phyloP scores from a whole-genome alignment of 2,113 vertebrate genomes.

The Struthidea cinerea region DNA sequence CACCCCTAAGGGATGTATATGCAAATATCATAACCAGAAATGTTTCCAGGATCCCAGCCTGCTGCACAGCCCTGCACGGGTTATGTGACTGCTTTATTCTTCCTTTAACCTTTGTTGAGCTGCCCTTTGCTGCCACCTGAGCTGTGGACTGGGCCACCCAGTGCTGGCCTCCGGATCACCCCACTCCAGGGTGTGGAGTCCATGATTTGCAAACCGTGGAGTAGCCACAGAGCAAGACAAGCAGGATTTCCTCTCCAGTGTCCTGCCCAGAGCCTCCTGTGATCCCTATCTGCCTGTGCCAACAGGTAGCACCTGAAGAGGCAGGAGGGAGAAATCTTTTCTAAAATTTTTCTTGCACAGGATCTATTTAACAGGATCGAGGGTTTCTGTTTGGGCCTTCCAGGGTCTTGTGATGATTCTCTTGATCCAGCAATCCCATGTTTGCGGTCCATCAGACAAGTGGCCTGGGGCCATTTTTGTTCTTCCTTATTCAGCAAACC shows the following conservation, averaged over 20 bases:
- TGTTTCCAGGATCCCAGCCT: not conserved
- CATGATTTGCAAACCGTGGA: not conserved
- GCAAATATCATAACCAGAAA: not conserved
- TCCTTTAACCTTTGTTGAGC: not conserved
- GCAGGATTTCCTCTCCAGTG: not conserved
- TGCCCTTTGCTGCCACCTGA: constrained; percentile 47
- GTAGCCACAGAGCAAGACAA: not conserved
- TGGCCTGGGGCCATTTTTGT: not conserved
- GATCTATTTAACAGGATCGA: not conserved
- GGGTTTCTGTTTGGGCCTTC: not conserved
- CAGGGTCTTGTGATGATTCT: not conserved
- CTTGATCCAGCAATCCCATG: not conserved
- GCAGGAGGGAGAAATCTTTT: not conserved
- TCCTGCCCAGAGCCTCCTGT: not conserved
- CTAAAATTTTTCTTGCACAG: not conserved
- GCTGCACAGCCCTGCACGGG: not conserved
- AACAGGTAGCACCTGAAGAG: not conserved
- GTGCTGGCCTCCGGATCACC: not conserved
- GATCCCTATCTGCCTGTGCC: not conserved
- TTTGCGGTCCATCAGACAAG: not conserved
- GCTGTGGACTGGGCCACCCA: not conserved
- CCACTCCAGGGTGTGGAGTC: rapidly evolving
- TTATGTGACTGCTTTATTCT: not conserved
- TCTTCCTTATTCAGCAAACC: not conserved
- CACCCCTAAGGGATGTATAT: not conserved